Evolutionary conservation across 2,888 invertebrate species (phyloP), one percentile per base, ranked within the genome.

Genomic region (Lasioglossum villosulum): DNA sequence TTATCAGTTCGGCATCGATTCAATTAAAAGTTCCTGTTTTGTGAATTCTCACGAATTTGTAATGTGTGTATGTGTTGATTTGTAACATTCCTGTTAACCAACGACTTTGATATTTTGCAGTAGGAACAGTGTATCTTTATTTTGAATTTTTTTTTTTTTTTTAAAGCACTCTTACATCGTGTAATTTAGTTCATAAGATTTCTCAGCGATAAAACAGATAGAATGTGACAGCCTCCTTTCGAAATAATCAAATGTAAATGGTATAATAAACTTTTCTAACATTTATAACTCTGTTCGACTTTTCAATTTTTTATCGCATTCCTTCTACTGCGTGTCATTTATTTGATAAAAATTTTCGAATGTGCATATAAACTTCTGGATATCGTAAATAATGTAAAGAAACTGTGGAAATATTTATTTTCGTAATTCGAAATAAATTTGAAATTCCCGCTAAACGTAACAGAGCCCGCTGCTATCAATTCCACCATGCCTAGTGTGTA

Each of bases 271-370:
- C n/a, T 70, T 70, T 70, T 70, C 5, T 39, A 39, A 70, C 39
- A 39, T 70, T 70, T 70, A 70, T 70, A 70, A n/a, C 34, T 70
- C 37, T 39, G 23, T 70, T 10, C n/a, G 39, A 37, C 66, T 66
- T 19, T 68, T 68, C 4, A 23, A 37, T 34, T 10, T n/a, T 37
- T 37, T 30, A 73, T 34, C 27, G 16, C 30, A 30, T 30, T 16
- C 14, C 30, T 63, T 16, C 16, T 8, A 30, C 5, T 6, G 16
- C 30, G 6, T 30, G 16, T 63, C 2, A 30, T 16, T 63, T 63
- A 63, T 30, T 30, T 63, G 5, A 56, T n/a, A 3, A 8, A 23
- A 56, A 52, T 23, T 2, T 52, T 23, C 23, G 23, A 52, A 23
- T 52, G 8, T 23, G 23, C 2, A 19, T 2, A 48, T 19, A 16